Percentiles rank a stretch among this genome's conserved stretches.
phyloP scores from a whole-genome alignment of 2,888 invertebrate genomes.

The Epistrophe grossulariae region DNA sequence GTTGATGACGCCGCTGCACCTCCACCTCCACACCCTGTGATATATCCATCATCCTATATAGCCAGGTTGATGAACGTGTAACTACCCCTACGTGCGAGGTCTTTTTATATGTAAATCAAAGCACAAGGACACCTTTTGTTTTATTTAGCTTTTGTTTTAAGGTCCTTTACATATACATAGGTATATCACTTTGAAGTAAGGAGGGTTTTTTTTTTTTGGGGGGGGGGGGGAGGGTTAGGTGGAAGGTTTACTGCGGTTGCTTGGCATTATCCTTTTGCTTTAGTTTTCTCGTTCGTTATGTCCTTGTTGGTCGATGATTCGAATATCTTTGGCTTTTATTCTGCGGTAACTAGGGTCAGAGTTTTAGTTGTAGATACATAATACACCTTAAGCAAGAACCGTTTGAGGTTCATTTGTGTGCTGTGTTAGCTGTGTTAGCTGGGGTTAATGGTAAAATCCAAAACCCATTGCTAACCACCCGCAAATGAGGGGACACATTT shows the following conservation, averaged over 20 bases:
- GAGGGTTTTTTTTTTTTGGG: neutral
- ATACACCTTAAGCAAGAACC: conserved; percentile 19
- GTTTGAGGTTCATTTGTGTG: conserved; percentile 73
- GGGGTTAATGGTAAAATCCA: conserved; percentile 44
- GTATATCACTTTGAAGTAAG: neutral
- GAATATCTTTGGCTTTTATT: conserved; percentile 68
- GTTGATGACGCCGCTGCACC: neutral
- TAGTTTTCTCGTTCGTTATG: conserved; percentile 45
- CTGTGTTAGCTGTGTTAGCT: conserved; percentile 56
- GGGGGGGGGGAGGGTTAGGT: neutral
- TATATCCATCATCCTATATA: conserved; percentile 4
- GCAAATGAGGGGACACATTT: conserved; percentile 62
- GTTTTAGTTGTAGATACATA: conserved; percentile 29
- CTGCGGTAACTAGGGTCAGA: conserved; percentile 63
- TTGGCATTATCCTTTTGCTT: conserved; percentile 44
- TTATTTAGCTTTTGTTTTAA: conserved; percentile 53
- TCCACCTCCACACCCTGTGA: neutral
- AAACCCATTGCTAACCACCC: conserved; percentile 31
- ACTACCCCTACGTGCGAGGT: conserved; percentile 52
- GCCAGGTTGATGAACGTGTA: conserved; percentile 58
- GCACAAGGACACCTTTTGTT: conserved; percentile 61
- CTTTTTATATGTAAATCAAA: conserved; percentile 72
- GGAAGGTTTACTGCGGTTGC: conserved; percentile 13
- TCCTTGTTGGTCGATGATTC: conserved; percentile 69
- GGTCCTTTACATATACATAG: conserved; percentile 5